phyloP scores from a whole-genome alignment of 2,113 vertebrate genomes.

The Candoia aspera region DNA sequence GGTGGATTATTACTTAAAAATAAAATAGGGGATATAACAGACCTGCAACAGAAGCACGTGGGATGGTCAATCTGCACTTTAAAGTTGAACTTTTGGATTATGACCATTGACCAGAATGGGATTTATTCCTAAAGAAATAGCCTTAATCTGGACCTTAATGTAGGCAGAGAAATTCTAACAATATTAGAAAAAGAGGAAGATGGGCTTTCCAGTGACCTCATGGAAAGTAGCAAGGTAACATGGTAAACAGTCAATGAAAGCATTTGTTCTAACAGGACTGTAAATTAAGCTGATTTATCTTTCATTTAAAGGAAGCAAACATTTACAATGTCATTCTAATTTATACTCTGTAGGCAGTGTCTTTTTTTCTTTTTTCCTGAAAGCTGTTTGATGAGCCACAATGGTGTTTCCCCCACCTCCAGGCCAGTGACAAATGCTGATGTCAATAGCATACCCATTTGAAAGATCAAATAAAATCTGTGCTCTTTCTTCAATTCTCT shows the following conservation, averaged over 20 bases:
- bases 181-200: background rate
- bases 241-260: background rate
- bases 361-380: slow-evolving; percentile 62
- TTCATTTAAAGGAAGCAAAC: background rate
- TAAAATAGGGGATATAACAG: background rate
- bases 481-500: slow-evolving; percentile 49
- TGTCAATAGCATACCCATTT: slow-evolving; percentile 46
- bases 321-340: slow-evolving; percentile 26
- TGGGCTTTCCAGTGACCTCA: background rate
- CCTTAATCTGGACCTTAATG: background rate
- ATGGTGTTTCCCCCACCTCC: slow-evolving; percentile 70
- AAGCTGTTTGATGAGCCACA: slow-evolving; percentile 43
- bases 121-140: background rate
- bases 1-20: background rate
- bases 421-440: slow-evolving; percentile 62
- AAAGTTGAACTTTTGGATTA: background rate
- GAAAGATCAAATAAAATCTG: slow-evolving; percentile 58
- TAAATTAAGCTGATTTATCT: background rate
- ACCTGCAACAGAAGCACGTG: background rate
- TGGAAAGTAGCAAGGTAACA: background rate
- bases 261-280: background rate
- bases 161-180: background rate
- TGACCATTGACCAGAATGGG: background rate
- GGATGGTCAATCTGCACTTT: background rate
- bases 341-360: slow-evolving; percentile 37